A percentile compares a stretch with the other conserved stretches of the same genome.
phyloP scores from a whole-genome alignment of 2,888 invertebrate species.

The Aquatica leii region DNA sequence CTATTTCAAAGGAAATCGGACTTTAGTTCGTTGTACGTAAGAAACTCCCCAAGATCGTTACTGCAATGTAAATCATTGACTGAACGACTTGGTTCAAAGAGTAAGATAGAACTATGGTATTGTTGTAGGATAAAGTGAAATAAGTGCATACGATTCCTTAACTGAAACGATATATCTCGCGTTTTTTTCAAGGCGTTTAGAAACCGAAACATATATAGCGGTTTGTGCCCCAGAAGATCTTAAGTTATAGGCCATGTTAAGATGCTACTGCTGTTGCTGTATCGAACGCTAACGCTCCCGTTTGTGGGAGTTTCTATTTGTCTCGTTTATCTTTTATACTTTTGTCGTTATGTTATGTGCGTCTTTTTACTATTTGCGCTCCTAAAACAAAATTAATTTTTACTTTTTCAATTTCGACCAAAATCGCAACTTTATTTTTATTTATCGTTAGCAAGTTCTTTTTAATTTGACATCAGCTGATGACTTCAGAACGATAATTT shows the following conservation, averaged over 20 bases:
- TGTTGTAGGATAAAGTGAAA: conserved; percentile 26
- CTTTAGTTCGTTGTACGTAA: conserved; percentile 32
- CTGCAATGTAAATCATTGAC: conserved; percentile 40
- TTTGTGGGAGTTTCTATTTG: conserved; percentile 25
- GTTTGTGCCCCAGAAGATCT: conserved; percentile 55
- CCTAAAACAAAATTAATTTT: conserved; percentile 6
- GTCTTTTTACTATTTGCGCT: conserved; percentile 9
- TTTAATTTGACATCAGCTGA: too few relatives aligned
- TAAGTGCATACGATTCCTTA: conserved; percentile 47
- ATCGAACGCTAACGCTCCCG: conserved; percentile 28
- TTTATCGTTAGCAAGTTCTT: too few relatives aligned
- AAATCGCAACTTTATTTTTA: too few relatives aligned
- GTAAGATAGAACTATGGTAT: conserved; percentile 24
- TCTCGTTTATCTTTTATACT: conserved; percentile 34
- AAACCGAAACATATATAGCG: conserved; percentile 61
- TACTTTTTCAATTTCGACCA: neutral
- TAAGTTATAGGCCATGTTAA: conserved; percentile 52
- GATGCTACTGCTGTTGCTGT: conserved; percentile 28
- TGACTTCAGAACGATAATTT: too few relatives aligned
- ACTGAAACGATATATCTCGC: conserved; percentile 57
- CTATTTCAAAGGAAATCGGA: conserved; percentile 35
- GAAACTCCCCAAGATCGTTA: conserved; percentile 28
- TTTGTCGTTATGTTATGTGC: conserved; percentile 17
- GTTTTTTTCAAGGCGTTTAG: conserved; percentile 55
- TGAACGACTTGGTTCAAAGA: conserved; percentile 34